Evolutionary conservation across 64 coral and sea anemone species (phyloP), one percentile per base, ranked within the genome.

Genomic region (Catalaphyllia jardinei): DNA sequence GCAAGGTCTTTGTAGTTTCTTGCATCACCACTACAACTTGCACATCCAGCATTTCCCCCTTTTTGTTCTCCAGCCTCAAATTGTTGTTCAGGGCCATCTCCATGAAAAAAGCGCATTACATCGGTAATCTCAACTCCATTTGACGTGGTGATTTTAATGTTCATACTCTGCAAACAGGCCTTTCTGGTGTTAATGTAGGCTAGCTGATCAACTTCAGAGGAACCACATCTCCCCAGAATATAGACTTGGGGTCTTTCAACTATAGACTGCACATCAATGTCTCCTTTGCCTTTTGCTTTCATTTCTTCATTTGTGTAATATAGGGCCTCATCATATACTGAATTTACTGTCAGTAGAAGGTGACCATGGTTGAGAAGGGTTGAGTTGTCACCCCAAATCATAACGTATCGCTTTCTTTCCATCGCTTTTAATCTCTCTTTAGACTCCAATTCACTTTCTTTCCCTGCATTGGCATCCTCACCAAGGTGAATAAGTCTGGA

Each of bases 21-120:
- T 51, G 86, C 79, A 83, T 94, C 78, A 62, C 87, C 92, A 94
- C 87, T 94, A 78, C 92, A 89, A 61, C 59, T 60, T 22, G 57
- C 55, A 89, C 87, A 85, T 24, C 92, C 92, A 85, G 92, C 87
- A 89, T 94, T 89, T 12, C 79, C 92, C 64, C 79, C 92, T 63
- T 89, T 89, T 22, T 89, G 83, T 29, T 51, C 64, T 71, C 83
- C 83, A 86, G 22, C 51, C 60, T 86, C 62, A 86, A 86, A 86
- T 57, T 72, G 35, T 33, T 86, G 83, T 33, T 86, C 18, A 14
- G 71, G 83, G 63, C 83, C 83, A 22, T 86, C 83, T 14, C 63
- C 83, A 86, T 86, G 83, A 29, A 86, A 86, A 72, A 86, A 72
- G 7, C 83, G 29, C 83, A 86, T 72, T 24, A 86, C 49, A 35